Evolutionary conservation across 2,888 invertebrate species (phyloP), one percentile per base, ranked within the genome.

Genomic region (Rhagonycha lutea): DNA sequence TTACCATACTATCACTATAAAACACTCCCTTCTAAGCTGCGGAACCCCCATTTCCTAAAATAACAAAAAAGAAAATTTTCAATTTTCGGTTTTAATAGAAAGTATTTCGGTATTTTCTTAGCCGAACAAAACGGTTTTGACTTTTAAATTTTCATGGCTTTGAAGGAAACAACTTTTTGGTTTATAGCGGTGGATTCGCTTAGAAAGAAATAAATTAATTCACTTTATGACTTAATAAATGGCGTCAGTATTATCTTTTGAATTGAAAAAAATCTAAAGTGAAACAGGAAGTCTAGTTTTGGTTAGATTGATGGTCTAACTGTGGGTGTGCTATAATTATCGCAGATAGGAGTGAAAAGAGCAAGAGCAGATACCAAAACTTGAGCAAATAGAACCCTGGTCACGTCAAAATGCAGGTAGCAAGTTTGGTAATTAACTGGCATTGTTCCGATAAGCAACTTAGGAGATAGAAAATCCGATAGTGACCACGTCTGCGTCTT

Each of bases 361-460:
- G 26, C 23, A 26, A 63, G 23, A 62, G 23, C 18, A 74, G 65
- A 71, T 71, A 61, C 69, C 70, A 68, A 62, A 73, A 72, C 24
- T 74, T 72, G 72, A 74, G 82, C 82, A 84, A 84, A 84, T 83
- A 83, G 80, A 79, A 80, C 80, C 79, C 82, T 80, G 82, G 84
- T 83, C 84, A 84, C 84, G 85, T 85, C 83, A 82, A 80, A 79
- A 82, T 83, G 82, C 84, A 85, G 85, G 85, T 85, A 85, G 84
- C 84, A 84, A 84, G 84, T 85, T 85, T 81, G 84, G 85, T 85
- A 85, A 85, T 85, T 85, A 85, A 85, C 84, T 83, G 84, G 84
- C 85, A 85, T 85, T 85, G 85, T 85, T 85, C 83, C 83, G 85
- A 85, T 85, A 85, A 85, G 84, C 82, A 79, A 81, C 81, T 80